phyloP scores from a whole-genome alignment of 1,140 invertebrate genomes.

The Trachelipus rathkii region DNA sequence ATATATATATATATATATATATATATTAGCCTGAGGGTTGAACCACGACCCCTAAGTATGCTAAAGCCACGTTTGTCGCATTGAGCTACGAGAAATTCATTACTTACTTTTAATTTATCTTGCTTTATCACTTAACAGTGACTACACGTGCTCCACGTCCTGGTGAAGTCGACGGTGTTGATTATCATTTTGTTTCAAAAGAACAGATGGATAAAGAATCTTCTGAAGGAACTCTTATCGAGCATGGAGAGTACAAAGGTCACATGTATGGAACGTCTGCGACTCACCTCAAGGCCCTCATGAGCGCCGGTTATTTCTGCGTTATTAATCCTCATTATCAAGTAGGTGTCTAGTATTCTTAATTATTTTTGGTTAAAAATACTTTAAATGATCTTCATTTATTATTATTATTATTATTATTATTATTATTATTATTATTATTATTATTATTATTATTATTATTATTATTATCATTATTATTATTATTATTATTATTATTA shows the following conservation, averaged over 20 bases:
- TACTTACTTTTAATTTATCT: conserved; percentile 6
- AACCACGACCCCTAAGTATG: too few species aligned
- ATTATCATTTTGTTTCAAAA: conserved; percentile 87
- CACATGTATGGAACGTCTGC: conserved; percentile 92
- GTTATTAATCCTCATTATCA: conserved; percentile 91
- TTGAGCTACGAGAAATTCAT: too few species aligned
- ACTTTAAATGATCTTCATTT: too few species aligned
- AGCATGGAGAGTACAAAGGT: conserved; percentile 94
- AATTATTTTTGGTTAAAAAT: too few species aligned
- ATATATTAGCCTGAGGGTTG: too few species aligned
- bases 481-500: too few species aligned
- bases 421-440: too few species aligned
- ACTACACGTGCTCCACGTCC: conserved; percentile 76
- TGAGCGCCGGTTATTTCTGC: conserved; percentile 82
- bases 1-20: too few species aligned
- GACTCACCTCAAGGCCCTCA: conserved; percentile 80
- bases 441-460: too few species aligned
- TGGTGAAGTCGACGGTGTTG: conserved; percentile 85
- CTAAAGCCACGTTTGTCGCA: too few species aligned
- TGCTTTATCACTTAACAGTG: conserved; percentile 58
- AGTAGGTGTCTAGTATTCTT: conserved; percentile 49
- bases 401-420: too few species aligned
- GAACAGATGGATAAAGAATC: conserved; percentile 91
- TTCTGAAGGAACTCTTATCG: conserved; percentile 79
- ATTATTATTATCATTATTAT: too few species aligned